Evolutionary conservation across 2,797 vertebrate genomes (phyloP).

Genomic region (Alexandromys oeconomus): DNA sequence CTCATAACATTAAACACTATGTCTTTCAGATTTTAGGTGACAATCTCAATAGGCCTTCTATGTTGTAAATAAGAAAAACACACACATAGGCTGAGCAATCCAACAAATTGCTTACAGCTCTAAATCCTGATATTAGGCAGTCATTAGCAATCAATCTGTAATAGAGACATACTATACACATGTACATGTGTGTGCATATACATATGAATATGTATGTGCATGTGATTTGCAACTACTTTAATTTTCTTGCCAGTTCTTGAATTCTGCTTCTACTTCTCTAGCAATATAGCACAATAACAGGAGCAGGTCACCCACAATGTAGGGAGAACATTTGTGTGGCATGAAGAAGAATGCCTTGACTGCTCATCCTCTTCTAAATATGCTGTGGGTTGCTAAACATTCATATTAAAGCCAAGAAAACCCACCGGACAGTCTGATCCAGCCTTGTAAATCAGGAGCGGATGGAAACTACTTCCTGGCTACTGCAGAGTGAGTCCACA

Average conservation of each 20-base stretch:
- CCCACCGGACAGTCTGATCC: not conserved
- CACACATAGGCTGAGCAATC: not conserved
- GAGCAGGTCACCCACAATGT: not conserved
- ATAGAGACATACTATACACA: not conserved
- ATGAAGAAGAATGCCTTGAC: not conserved
- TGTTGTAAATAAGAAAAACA: not conserved
- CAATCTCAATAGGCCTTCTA: not conserved
- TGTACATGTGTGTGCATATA: too few species aligned
- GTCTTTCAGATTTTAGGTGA: slow-evolving; percentile 19
- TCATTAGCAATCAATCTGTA: not conserved
- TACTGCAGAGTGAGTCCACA: not conserved
- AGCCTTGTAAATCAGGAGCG: not conserved
- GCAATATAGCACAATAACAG: not conserved
- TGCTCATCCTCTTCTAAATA: not conserved
- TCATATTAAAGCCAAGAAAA: not conserved
- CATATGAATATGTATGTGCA: not conserved
- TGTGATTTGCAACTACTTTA: not conserved
- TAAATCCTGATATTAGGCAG: not conserved
- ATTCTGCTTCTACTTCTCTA: not conserved
- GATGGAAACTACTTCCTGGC: not conserved
- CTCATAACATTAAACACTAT: not conserved
- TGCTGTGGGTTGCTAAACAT: not conserved
- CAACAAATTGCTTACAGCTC: not conserved
- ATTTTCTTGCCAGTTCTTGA: not conserved
- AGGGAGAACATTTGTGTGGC: not conserved